A percentile compares a stretch with the other conserved stretches of the same genome.
Evolutionary conservation across 2,113 vertebrate genomes (phyloP).

Genomic region (Pyrgilauda ruficollis): DNA sequence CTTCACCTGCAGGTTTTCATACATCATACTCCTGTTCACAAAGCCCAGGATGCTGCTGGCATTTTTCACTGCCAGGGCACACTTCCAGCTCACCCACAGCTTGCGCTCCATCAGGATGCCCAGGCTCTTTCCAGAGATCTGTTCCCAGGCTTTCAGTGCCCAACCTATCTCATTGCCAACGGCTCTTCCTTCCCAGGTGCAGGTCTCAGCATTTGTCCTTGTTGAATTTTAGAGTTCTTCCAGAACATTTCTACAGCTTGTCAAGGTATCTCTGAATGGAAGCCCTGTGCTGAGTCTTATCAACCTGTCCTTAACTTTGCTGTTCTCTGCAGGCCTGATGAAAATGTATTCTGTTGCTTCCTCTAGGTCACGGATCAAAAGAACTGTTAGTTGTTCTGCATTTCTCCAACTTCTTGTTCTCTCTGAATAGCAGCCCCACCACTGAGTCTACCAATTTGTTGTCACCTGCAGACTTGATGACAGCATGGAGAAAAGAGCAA

Average conservation of each 20-base stretch:
- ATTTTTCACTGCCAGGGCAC: neutral
- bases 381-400: neutral
- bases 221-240: neutral
- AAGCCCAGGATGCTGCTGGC: neutral
- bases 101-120: neutral
- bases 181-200: neutral
- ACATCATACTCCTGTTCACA: neutral
- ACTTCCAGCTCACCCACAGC: fast-evolving
- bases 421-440: neutral
- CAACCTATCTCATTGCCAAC: neutral
- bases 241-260: neutral
- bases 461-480: neutral
- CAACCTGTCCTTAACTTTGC: neutral
- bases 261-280: neutral
- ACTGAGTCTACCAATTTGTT: neutral
- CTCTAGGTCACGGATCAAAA: neutral
- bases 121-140: neutral
- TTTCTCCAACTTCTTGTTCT: neutral
- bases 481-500: neutral
- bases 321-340: neutral
- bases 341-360: neutral
- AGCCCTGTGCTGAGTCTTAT: neutral
- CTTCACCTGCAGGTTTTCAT: neutral
- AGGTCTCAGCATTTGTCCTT: neutral
- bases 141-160: neutral